Base-by-base conservation (phyloP, 2,113 vertebrate species). In the Potamarius usumacintae region DNA sequence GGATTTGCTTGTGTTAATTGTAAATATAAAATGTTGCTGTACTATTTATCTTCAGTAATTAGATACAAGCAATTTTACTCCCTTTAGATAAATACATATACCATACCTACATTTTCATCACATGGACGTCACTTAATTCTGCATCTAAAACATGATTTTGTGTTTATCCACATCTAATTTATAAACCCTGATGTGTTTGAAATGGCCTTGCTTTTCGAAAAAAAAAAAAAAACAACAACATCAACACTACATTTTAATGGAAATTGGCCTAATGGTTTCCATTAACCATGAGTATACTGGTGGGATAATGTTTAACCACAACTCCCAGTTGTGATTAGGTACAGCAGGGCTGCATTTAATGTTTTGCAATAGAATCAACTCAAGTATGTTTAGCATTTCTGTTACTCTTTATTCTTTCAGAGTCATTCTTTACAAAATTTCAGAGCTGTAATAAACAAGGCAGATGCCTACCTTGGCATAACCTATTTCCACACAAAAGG, bases 1-100 rank as follows among this genome's bases (percentile, higher is more conserved):
- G 94, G 95, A 95, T 95, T 96, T 95, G 92, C 93, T 94, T 92
- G 91, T 93, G 93, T 92, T 95, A 93, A 95, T 96, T 95, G 94
- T 95, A 91, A 94, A 90, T 87, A 90, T 90, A 89, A 93, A 90
- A 91, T 92, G 94, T 94, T 94, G 92, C 93, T 95, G 95, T 95
- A 95, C 94, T 94, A 95, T 95, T 95, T 94, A 92, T 93, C 91
- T 90, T 90, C 80, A 92, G 92, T 74, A 92, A 91, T 92, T 93
- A 93, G 93, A 92, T 93, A 91, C 71, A 42, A 48, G 17, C 34
- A 84, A 85, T 88, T 91, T 90, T 84, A 89, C 90, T 91, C 91
- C 85, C 82, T 94, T 94, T 93, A 93, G 92, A 94, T 94, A 48
- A 48, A n/a, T 12, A 57, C 93, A 91, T 89, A 77, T 93, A 94